Evolutionary conservation across 2,888 invertebrate genomes (phyloP).

Genomic region (Microchrysa polita): DNA sequence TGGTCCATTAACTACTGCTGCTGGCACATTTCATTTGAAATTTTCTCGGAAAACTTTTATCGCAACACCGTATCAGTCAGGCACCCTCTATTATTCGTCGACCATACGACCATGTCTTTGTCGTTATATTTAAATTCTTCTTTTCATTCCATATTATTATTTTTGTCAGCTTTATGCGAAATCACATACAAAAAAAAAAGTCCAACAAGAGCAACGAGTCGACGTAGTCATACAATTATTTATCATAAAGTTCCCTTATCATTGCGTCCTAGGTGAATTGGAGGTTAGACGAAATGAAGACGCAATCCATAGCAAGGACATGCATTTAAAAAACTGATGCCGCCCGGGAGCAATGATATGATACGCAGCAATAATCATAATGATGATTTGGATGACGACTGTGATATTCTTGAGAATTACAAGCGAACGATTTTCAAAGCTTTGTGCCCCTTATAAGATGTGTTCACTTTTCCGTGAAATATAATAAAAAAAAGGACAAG

Average conservation of each 20-base stretch:
- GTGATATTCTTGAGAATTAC: conserved; percentile 3
- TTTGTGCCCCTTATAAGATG: not conserved
- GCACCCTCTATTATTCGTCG: not conserved
- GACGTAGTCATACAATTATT: conserved; percentile 21
- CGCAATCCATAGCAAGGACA: too few species aligned
- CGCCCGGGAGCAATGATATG: not conserved
- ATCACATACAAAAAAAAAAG: conserved; percentile 43
- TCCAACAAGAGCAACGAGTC: not conserved
- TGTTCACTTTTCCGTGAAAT: not conserved
- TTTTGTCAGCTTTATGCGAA: conserved; percentile 43
- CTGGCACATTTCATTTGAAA: conserved; percentile 42
- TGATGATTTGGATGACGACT: conserved; percentile 16
- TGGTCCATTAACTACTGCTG: conserved; percentile 40
- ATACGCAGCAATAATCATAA: not conserved
- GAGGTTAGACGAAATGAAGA: conserved; percentile 1
- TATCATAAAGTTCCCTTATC: conserved; percentile 18
- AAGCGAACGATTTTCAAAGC: not conserved
- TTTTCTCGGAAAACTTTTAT: conserved; percentile 34
- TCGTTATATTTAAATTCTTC: conserved; percentile 45
- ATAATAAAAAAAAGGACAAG: conserved; percentile 34
- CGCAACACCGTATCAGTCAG: conserved; percentile 11
- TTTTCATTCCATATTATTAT: conserved; percentile 43
- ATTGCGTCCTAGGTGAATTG: conserved; percentile 10
- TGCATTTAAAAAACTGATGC: not conserved
- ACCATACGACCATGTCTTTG: not conserved